Percentiles rank a stretch among this genome's conserved stretches.
Conservation (phyloP, 53 echinoderm and acorn worm genomes). For the Actinopyga echinites region DNA sequence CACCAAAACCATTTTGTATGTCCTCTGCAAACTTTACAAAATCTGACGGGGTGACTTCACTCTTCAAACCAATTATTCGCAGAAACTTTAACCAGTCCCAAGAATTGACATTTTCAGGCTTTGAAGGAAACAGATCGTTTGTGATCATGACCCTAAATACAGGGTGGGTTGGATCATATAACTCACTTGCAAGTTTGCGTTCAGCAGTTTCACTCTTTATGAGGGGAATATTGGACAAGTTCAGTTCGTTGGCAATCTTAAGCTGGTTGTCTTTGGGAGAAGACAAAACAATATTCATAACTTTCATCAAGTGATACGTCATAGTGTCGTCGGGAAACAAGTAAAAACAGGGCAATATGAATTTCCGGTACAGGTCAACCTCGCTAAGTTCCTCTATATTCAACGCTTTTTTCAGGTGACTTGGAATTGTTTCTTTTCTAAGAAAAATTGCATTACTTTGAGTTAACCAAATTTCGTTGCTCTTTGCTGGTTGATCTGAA, state of each 20-base stretch:
- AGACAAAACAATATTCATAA: neutral
- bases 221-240: neutral
- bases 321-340: neutral
- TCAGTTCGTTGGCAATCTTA: neutral
- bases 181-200: neutral
- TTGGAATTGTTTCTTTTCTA: neutral
- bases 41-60: neutral
- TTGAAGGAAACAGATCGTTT: neutral
- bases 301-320: neutral
- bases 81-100: neutral
- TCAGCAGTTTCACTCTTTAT: neutral
- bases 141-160: neutral
- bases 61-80: neutral
- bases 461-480: neutral
- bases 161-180: neutral
- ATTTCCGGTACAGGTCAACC: neutral
- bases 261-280: neutral
- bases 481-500: neutral
- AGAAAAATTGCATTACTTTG: neutral
- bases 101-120: neutral
- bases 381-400: neutral
- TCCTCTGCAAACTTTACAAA: constrained; percentile 1
- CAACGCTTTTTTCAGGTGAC: neutral
- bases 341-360: neutral
- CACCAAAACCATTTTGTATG: neutral